These are phyloP conservation scores for Monomorium pharaonis DNA, from an alignment of 1,140 invertebrate genomes.

Conservation along the genomic window DNA sequence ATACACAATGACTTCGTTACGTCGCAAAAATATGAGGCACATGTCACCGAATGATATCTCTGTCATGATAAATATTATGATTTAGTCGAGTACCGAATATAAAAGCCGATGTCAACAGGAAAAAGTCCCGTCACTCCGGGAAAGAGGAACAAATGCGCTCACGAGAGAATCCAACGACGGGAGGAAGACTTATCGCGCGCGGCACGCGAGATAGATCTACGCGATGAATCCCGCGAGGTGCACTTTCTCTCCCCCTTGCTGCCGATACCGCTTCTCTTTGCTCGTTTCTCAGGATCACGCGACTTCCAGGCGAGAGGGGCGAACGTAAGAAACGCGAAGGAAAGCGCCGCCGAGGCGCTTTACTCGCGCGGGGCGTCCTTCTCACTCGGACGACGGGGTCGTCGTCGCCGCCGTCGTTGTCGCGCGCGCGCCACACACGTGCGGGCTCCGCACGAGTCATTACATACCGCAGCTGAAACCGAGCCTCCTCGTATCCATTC, in stretches of 20 bases:
- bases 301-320: background rate
- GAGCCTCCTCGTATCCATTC: conserved; percentile 41
- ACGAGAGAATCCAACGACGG: background rate
- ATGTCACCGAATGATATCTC: background rate
- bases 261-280: background rate
- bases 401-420: no score
- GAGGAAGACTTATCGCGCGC: conserved; percentile 1
- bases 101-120: background rate
- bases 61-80: background rate
- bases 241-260: background rate
- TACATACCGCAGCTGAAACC: background rate
- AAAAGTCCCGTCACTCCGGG: background rate
- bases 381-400: no score
- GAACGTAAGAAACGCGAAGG: background rate
- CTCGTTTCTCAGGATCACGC: background rate
- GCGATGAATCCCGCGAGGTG: background rate
- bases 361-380: no score
- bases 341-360: no score
- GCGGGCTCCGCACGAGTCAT: background rate
- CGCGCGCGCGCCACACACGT: background rate
- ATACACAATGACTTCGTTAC: background rate
- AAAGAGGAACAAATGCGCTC: no score
- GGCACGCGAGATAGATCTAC: background rate
- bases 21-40: background rate
- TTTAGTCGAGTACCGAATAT: background rate